A percentile compares a stretch with the other conserved stretches of the same genome.
Evolutionary conservation across 2,888 invertebrate genomes (phyloP).

Genomic region (Metopia argyrocephala): DNA sequence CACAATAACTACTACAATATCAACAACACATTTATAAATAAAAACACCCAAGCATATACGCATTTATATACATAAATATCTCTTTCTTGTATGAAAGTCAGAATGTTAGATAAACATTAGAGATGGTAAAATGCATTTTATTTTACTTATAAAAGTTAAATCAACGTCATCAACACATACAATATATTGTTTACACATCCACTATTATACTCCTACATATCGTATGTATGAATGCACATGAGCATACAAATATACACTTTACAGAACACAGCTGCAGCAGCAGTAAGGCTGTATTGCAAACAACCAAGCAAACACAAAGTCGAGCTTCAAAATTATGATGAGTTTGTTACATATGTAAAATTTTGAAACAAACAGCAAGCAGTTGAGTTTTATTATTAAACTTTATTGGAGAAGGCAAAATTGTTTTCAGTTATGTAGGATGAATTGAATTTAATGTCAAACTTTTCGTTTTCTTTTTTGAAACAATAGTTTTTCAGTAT

Average conservation of each 20-base stretch:
- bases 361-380: too few species aligned
- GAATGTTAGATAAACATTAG: slow-evolving; percentile 62
- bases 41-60: not conserved
- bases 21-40: not conserved
- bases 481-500: too few species aligned
- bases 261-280: too few species aligned
- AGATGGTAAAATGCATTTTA: slow-evolving; percentile 47
- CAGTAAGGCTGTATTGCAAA: too few species aligned
- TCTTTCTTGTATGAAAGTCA: slow-evolving; percentile 48
- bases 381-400: too few species aligned
- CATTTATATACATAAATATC: slow-evolving; percentile 3
- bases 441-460: too few species aligned
- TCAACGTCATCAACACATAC: slow-evolving; percentile 45
- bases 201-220: not conserved
- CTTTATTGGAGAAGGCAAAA: too few species aligned
- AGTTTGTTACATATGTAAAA: too few species aligned
- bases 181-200: not conserved
- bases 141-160: slow-evolving; percentile 45
- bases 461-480: too few species aligned
- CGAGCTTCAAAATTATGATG: too few species aligned
- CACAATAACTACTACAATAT: not conserved
- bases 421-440: too few species aligned
- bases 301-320: not conserved
- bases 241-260: slow-evolving; percentile 9
- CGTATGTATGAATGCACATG: not conserved